Conservation (phyloP, 2,797 vertebrate genomes). For the Martes flavigula region DNA sequence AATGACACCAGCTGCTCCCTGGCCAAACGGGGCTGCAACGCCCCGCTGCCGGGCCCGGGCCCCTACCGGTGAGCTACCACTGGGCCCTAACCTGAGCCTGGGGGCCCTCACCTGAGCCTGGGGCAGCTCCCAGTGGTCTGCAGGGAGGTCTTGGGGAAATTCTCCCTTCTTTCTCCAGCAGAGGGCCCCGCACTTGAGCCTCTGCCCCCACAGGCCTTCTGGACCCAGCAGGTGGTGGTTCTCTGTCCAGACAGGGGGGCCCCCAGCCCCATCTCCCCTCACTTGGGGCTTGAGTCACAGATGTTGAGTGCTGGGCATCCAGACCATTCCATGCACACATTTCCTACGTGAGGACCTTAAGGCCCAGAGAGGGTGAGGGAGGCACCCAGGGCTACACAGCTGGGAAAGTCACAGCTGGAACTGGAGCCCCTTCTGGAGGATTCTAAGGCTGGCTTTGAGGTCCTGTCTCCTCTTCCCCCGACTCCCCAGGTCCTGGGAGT, state of each 20-base stretch:
- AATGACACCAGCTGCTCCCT: not conserved
- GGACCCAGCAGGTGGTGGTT: not conserved
- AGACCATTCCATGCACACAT: not conserved
- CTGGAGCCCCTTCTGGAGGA: not conserved
- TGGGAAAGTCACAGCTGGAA: not conserved
- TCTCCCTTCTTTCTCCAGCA: not conserved
- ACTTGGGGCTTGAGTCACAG: not conserved
- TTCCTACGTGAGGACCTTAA: not conserved
- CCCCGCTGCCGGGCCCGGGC: not conserved
- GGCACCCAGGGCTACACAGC: not conserved
- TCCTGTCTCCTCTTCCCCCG: not conserved
- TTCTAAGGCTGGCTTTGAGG: not conserved
- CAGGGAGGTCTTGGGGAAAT: rapidly evolving
- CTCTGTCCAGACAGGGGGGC: not conserved
- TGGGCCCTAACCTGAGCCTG: not conserved
- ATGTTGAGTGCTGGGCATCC: not conserved
- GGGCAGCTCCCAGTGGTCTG: not conserved
- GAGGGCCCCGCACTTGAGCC: not conserved
- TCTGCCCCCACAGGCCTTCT: rapidly evolving
- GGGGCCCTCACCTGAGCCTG: not conserved
- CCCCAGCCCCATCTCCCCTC: rapidly evolving
- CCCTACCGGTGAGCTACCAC: conserved; percentile 62
- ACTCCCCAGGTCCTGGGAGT: not conserved
- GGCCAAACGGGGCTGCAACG: not conserved
- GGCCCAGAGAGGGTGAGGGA: not conserved